Evolutionary conservation across 2,797 vertebrate species (phyloP).

Genomic region (Pyrocephalus nanus): DNA sequence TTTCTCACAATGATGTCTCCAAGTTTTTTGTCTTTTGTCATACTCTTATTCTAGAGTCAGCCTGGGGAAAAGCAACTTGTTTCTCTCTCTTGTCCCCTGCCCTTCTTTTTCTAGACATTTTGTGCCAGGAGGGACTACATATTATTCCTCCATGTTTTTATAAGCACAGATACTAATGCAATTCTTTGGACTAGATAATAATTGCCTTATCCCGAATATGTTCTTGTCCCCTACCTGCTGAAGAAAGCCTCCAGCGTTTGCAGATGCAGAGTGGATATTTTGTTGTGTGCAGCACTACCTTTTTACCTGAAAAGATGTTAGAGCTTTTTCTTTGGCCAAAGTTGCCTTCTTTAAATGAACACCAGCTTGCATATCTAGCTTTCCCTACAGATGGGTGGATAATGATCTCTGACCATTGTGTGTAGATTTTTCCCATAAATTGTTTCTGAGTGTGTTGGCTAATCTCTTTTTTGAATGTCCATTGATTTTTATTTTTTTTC

Average conservation of each 20-base stretch:
- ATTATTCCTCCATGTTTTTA: neutral
- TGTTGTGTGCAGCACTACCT: neutral
- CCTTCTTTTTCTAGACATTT: neutral
- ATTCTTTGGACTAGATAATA: neutral
- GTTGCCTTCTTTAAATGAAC: neutral
- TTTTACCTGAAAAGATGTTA: neutral
- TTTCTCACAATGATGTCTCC: neutral
- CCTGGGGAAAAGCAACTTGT: neutral
- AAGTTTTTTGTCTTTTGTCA: neutral
- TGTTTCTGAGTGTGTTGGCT: conserved; percentile 40
- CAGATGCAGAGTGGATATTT: neutral
- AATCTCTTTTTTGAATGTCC: conserved; percentile 63
- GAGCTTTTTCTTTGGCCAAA: neutral
- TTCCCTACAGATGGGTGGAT: conserved; percentile 6
- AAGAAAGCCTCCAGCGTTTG: neutral
- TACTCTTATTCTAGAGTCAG: neutral
- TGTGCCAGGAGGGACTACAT: neutral
- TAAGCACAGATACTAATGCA: neutral
- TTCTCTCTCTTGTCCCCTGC: neutral
- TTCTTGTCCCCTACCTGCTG: neutral
- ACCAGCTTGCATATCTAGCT: neutral
- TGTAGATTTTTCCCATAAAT: conserved; percentile 56
- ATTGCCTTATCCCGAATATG: neutral
- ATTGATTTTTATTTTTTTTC: conserved; percentile 54
- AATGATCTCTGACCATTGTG: conserved; percentile 47